These are phyloP conservation scores for Campoletis raptor DNA, from an alignment of 2,888 invertebrate species.

Conservation along the genomic window DNA sequence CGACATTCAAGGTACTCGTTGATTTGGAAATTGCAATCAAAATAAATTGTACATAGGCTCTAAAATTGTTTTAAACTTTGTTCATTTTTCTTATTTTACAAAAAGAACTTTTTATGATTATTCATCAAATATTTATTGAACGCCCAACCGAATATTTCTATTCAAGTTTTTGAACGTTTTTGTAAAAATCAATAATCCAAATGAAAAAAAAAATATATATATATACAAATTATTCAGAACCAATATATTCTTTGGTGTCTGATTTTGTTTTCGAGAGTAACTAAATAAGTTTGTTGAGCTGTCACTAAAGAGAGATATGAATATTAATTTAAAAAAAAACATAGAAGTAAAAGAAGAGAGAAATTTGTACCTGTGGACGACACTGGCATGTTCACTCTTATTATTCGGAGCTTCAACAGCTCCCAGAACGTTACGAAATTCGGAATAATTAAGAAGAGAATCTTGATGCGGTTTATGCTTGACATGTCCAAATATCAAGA, in stretches of 20 bases:
- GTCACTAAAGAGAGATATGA: background rate
- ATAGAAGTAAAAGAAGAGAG: background rate
- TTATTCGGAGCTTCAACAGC: slow-evolving; percentile 77
- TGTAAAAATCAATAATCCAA: background rate
- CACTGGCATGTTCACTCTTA: slow-evolving; percentile 74
- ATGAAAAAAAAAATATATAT: background rate
- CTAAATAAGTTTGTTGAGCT: background rate
- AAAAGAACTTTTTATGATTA: background rate
- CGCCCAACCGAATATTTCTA: too few relatives aligned
- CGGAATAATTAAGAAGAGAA: slow-evolving; percentile 80
- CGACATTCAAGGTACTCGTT: background rate
- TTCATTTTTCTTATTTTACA: background rate
- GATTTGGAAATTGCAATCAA: background rate
- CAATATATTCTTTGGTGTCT: background rate
- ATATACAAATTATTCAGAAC: background rate
- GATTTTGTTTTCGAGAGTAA: background rate
- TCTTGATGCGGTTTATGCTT: slow-evolving; percentile 82
- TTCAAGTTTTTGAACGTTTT: background rate
- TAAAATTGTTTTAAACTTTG: background rate
- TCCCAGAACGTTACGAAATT: slow-evolving; percentile 80
- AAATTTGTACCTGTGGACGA: slow-evolving; percentile 77
- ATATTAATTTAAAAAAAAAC: background rate
- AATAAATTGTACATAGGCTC: background rate
- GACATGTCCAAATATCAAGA: slow-evolving; percentile 82
- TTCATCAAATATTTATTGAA: too few relatives aligned